These are phyloP conservation scores for Dolichopus griseipennis DNA, from an alignment of 2,888 invertebrate genomes.

Conservation along the genomic window DNA sequence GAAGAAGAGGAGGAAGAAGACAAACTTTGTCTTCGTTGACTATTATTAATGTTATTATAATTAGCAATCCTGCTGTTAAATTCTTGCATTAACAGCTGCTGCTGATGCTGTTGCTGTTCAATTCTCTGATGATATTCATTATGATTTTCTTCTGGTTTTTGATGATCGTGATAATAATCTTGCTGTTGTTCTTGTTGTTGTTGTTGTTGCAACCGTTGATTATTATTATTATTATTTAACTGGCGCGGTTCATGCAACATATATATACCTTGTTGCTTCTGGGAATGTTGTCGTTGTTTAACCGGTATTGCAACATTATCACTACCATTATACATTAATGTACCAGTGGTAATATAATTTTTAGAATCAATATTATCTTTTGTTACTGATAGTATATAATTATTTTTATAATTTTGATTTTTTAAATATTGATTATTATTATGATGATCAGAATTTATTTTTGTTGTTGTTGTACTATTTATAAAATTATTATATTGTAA, in stretches of 20 bases:
- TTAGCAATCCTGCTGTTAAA: conserved; percentile 5
- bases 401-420: conserved; percentile 19
- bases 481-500: not conserved
- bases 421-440: conserved; percentile 16
- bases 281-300: conserved; percentile 12
- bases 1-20: not conserved
- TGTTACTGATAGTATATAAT: conserved; percentile 10
- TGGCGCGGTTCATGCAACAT: not conserved
- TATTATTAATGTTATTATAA: conserved; percentile 3
- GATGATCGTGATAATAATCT: not conserved
- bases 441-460: conserved; percentile 1
- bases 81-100: conserved; percentile 8
- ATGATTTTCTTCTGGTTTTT: not conserved
- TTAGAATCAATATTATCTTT: conserved; percentile 2
- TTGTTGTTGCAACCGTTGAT: too few species aligned
- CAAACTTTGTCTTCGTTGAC: conserved; percentile 14
- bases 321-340: conserved; percentile 11
- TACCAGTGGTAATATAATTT: not conserved
- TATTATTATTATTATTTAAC: conserved; percentile 10
- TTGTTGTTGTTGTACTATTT: not conserved
- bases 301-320: conserved; percentile 16
- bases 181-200: not conserved
- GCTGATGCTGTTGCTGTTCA: conserved; percentile 10
- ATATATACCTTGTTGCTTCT: not conserved
- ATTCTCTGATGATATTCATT: not conserved